Evolutionary conservation across 2,113 vertebrate species (phyloP).

Genomic region (Parus major): DNA sequence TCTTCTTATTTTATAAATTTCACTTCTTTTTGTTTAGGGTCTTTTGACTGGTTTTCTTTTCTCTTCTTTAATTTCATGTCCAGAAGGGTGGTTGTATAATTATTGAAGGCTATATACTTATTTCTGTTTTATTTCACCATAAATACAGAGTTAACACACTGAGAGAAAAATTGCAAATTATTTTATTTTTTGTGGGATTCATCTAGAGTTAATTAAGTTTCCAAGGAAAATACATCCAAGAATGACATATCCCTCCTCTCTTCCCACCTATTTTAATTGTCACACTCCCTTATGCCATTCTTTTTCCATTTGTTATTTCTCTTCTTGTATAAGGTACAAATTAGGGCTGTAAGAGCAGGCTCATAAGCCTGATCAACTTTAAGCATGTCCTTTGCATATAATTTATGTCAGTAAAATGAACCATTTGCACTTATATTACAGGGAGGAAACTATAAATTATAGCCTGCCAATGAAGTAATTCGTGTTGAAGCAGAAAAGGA

Average conservation of each 20-base stretch:
- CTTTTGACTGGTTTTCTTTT: background rate
- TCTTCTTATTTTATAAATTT: background rate
- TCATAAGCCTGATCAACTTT: background rate
- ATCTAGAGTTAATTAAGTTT: background rate
- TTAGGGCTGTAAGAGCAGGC: background rate
- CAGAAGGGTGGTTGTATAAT: background rate
- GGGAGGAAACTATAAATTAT: conserved; percentile 1
- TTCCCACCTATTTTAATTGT: background rate
- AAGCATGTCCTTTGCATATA: background rate
- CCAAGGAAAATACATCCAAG: background rate
- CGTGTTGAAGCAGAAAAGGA: background rate
- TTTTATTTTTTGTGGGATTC: background rate
- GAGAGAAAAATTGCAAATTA: background rate
- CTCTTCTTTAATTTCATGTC: background rate
- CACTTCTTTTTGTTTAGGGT: background rate
- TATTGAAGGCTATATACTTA: background rate
- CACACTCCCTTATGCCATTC: background rate
- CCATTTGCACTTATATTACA: background rate
- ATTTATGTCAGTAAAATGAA: conserved; percentile 15
- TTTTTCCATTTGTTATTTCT: conserved; percentile 3
- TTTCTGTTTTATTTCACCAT: background rate
- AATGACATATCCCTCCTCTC: background rate
- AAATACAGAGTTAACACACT: background rate
- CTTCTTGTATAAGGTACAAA: background rate
- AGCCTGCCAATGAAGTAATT: background rate